Evolutionary conservation across 1,140 invertebrate genomes (phyloP), one percentile per base, ranked within the genome.

Genomic region (Scaptomyza hsui): DNA sequence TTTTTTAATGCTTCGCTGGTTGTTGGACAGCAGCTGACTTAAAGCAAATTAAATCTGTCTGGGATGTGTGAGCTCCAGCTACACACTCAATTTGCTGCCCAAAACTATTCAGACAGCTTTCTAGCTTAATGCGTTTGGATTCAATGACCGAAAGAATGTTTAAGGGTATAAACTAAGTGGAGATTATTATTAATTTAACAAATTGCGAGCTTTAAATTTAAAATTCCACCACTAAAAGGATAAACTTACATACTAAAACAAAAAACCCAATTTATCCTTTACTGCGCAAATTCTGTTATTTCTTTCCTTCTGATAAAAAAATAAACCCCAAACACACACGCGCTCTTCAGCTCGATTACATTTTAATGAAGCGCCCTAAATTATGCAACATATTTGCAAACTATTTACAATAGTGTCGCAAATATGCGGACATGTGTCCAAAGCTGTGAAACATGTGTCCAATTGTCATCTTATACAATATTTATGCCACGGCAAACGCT

Each of bases 401-500:
- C 62, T 57, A 72, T 57, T 57, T 72, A 67, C 69, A 72, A 16
- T 60, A 9, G 35, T 9, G 63, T 60, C 69, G 26, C 39, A 70
- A 64, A 64, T 70, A 70, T 55, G 29, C 15, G 35, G 18, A 29
- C 67, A 70, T 35, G 15, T 70, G 65, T 39, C 47, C 18, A 35
- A 44, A 57, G 52, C 42, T 37, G 24, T 16, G 12, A 10, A 53
- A 21, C 51, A 53, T n/a, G 18, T 63, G 62, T 52, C 47, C 56
- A 71, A 42, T 24, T 71, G 52, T 61, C 26, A 19, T 37, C 61
- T 39, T 21, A 53, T 62, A 53, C 29, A 61, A 62, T 69, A 62
- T 69, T 61, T 29, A 69, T 48, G 57, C 26, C 37, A 47, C 7
- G 5, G 10, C n/a, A 35, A 26, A 32, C 35, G 15, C 49, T 13